A percentile compares a stretch with the other conserved stretches of the same genome.
phyloP scores from a whole-genome alignment of 1,140 invertebrate genomes.

The Neodiprion lecontei region DNA sequence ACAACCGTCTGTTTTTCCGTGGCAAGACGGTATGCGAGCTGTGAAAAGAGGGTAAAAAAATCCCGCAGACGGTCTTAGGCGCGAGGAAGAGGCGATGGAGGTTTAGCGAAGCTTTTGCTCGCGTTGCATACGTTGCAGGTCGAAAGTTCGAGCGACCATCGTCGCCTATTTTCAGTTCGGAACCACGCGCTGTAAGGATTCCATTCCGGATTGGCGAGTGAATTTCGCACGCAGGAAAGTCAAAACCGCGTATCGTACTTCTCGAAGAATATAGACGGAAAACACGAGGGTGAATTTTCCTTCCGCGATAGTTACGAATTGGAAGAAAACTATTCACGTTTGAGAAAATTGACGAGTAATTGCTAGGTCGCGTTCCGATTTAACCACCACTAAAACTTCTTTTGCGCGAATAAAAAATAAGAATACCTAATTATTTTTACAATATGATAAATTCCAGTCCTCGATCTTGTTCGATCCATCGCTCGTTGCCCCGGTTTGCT shows the following conservation, averaged over 20 bases:
- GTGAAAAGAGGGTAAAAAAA: neutral
- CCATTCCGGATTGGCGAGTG: conserved; percentile 17
- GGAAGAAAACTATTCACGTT: too few species aligned
- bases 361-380: too few species aligned
- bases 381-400: too few species aligned
- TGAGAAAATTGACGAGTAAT: too few species aligned
- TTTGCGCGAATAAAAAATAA: too few species aligned
- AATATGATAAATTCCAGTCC: neutral
- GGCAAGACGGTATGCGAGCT: neutral
- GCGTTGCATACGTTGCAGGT: conserved; percentile 54
- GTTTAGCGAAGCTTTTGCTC: conserved; percentile 38
- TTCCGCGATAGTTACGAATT: too few species aligned
- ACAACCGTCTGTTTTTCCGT: neutral
- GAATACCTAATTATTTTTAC: neutral
- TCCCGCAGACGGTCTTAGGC: neutral
- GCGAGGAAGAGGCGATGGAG: neutral
- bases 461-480: neutral
- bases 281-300: too few species aligned
- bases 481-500: neutral
- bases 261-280: too few species aligned
- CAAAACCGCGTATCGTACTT: too few species aligned
- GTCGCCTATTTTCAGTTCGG: conserved; percentile 58
- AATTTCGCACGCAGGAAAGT: neutral
- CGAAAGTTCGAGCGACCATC: conserved; percentile 55
- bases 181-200: conserved; percentile 48